phyloP scores from a whole-genome alignment of 2,888 invertebrate genomes.

The Laspeyria flexula region DNA sequence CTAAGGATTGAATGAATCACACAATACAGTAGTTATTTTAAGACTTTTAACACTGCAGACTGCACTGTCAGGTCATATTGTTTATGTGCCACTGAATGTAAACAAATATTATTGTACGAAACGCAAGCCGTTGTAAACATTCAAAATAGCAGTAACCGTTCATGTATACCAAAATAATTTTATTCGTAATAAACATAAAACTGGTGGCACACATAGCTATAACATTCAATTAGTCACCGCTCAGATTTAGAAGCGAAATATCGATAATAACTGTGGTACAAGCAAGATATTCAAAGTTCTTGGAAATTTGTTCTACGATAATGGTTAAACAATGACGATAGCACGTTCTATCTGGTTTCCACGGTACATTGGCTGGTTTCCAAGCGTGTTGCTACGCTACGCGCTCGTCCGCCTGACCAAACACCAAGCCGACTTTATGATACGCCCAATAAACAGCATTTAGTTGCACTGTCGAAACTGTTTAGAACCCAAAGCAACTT shows the following conservation, averaged over 20 bases:
- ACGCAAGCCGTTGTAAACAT: conserved; percentile 37
- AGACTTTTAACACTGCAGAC: too few relatives aligned
- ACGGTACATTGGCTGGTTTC: conserved; percentile 70
- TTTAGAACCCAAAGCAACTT: neutral
- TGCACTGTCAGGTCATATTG: conserved; percentile 8
- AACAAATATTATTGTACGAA: conserved; percentile 35
- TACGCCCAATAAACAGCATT: conserved; percentile 38
- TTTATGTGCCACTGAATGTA: conserved; percentile 23
- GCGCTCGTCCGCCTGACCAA: conserved; percentile 39
- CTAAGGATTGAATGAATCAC: too few relatives aligned
- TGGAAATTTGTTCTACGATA: conserved; percentile 49
- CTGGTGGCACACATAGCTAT: conserved; percentile 39
- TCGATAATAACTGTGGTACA: conserved; percentile 43
- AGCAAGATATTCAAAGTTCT: conserved; percentile 42
- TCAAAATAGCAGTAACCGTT: conserved; percentile 43
- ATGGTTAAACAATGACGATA: conserved; percentile 66
- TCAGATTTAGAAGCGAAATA: conserved; percentile 46
- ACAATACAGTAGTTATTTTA: neutral
- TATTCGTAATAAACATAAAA: conserved; percentile 50
- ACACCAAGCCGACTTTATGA: conserved; percentile 36
- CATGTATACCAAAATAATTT: conserved; percentile 56
- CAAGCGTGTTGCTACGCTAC: conserved; percentile 68
- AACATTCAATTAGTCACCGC: conserved; percentile 55
- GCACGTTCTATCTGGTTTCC: conserved; percentile 53
- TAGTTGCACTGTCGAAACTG: conserved; percentile 18